Conservation (phyloP, 2,113 vertebrate species). For the Camelus bactrianus region DNA sequence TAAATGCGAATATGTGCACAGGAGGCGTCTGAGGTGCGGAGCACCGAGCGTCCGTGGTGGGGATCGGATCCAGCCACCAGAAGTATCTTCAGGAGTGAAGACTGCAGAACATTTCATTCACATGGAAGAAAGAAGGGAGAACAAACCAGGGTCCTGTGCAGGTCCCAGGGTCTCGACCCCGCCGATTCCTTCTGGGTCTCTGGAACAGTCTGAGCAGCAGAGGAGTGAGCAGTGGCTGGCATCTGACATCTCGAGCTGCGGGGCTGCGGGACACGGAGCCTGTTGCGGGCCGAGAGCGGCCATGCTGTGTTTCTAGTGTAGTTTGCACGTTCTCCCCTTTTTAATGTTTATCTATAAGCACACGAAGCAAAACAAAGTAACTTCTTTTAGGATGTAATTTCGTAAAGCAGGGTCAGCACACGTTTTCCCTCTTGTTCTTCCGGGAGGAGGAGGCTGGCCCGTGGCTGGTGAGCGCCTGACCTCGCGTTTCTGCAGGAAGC, state of each 20-base stretch:
- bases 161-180: neutral
- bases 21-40: neutral
- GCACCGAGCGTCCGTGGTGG: neutral
- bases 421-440: neutral
- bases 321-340: neutral
- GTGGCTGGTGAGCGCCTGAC: neutral
- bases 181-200: neutral
- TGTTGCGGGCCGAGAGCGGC: too few relatives aligned
- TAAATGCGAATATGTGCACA: neutral
- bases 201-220: neutral
- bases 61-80: neutral
- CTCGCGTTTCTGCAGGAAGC: accelerated
- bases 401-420: neutral
- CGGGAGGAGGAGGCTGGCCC: accelerated
- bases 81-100: neutral
- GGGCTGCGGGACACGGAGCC: too few relatives aligned
- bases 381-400: neutral
- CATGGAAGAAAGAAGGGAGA: neutral
- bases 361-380: neutral
- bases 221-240: neutral
- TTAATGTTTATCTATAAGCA: neutral
- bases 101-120: neutral
- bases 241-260: neutral
- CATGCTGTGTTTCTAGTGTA: neutral
- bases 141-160: neutral